Evolutionary conservation across 1,140 invertebrate species (phyloP).

Genomic region (Babylonia areolata): DNA sequence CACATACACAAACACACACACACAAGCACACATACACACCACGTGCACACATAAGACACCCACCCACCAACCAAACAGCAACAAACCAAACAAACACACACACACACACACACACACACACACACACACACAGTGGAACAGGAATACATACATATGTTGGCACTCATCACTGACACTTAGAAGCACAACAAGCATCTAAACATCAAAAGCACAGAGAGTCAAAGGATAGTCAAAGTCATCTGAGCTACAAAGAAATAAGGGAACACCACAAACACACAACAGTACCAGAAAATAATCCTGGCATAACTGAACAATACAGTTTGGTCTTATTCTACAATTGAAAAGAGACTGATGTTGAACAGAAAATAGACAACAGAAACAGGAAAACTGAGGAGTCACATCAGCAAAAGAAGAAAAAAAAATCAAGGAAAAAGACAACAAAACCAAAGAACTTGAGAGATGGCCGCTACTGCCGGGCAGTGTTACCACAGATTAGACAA

Average conservation of each 20-base stretch:
- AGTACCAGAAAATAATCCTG: neutral
- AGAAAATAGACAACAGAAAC: constrained; percentile 14
- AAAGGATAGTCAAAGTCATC: too few species aligned
- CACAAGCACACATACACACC: neutral
- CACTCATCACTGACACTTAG: constrained; percentile 1
- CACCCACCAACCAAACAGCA: too few species aligned
- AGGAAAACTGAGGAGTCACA: neutral
- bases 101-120: constrained; percentile 26
- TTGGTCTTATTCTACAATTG: too few species aligned
- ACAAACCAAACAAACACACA: neutral
- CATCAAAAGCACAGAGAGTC: constrained; percentile 26
- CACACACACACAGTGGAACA: neutral
- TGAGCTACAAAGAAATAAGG: constrained; percentile 4
- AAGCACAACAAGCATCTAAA: constrained; percentile 37
- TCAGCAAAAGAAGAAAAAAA: neutral
- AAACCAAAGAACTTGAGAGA: constrained; percentile 48
- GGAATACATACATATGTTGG: neutral
- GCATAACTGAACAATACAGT: neutral
- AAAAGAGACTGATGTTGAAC: neutral
- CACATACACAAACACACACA: constrained; percentile 1
- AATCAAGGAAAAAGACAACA: constrained; percentile 26
- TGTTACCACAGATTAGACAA: constrained; percentile 31
- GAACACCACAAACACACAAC: constrained; percentile 3
- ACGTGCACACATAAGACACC: neutral
- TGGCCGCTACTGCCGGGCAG: constrained; percentile 43